These are phyloP conservation scores for Drosophila biarmipes DNA, from an alignment of 1,140 invertebrate genomes.

Conservation along the genomic window DNA sequence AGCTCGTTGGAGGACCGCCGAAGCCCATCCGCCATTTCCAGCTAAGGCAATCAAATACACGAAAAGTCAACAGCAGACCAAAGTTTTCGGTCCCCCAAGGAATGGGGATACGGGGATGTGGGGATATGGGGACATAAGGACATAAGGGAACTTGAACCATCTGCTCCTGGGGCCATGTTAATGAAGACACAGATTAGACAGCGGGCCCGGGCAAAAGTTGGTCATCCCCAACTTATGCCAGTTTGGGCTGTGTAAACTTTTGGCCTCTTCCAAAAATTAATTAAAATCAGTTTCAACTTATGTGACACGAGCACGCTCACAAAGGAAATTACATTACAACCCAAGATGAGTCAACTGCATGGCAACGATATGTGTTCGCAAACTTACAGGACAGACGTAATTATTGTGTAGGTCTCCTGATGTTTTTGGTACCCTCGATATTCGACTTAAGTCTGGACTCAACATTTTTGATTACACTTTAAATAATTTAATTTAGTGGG, in stretches of 20 bases:
- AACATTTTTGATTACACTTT: no score
- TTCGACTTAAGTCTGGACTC: background rate
- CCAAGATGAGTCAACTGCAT: constrained; percentile 30
- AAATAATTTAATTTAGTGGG: no score
- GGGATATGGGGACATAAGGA: background rate
- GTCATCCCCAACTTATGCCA: constrained; percentile 63
- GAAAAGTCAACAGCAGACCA: constrained; percentile 5
- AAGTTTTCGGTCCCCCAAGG: constrained; percentile 7
- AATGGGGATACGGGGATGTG: background rate
- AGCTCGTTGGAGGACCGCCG: constrained; percentile 25
- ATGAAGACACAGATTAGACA: constrained; percentile 45
- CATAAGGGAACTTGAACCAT: constrained; percentile 5
- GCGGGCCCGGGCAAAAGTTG: constrained; percentile 57
- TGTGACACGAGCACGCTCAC: constrained; percentile 43
- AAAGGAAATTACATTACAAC: constrained; percentile 44
- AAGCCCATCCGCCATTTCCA: background rate
- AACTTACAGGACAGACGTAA: constrained; percentile 11
- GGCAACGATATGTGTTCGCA: constrained; percentile 19
- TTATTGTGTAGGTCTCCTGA: background rate
- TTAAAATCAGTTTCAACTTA: constrained; percentile 72
- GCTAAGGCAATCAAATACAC: constrained; percentile 28
- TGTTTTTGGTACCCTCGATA: background rate
- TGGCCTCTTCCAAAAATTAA: constrained; percentile 63
- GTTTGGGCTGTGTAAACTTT: constrained; percentile 47
- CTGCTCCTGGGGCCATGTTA: constrained; percentile 54